Evolutionary conservation across 2,113 vertebrate species (phyloP).

Genomic region (Lepus timidus): DNA sequence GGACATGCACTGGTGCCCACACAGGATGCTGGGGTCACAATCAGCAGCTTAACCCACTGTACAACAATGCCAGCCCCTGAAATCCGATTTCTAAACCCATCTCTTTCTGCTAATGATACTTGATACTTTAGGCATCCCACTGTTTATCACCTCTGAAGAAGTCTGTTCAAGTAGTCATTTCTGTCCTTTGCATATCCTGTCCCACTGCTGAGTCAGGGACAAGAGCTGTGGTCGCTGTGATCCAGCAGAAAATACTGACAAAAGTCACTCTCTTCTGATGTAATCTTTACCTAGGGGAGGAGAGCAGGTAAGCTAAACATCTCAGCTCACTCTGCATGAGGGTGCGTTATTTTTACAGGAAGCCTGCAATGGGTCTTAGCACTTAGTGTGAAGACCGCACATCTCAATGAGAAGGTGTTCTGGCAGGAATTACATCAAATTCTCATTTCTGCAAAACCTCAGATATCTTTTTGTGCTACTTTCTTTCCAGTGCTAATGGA

Average conservation of each 20-base stretch:
- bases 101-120: fast-evolving
- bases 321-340: not conserved
- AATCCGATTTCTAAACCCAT: not conserved
- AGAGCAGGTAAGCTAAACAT: not conserved
- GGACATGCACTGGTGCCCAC: no score
- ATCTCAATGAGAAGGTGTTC: not conserved
- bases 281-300: not conserved
- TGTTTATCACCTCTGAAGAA: not conserved
- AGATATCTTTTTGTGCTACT: not conserved
- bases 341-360: no score
- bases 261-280: not conserved
- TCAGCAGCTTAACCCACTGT: no score
- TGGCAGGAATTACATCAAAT: not conserved
- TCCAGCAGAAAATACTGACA: not conserved
- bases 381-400: no score
- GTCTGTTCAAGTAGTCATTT: not conserved
- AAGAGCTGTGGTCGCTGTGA: not conserved
- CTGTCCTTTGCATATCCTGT: not conserved
- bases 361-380: not conserved
- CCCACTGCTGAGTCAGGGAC: not conserved
- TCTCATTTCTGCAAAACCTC: not conserved
- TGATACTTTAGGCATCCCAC: not conserved
- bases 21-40: no score
- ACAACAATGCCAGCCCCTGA: no score
- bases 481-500: not conserved